These are phyloP conservation scores for Platerodrilus igneus DNA, from an alignment of 2,888 invertebrate genomes.

Conservation along the genomic window DNA sequence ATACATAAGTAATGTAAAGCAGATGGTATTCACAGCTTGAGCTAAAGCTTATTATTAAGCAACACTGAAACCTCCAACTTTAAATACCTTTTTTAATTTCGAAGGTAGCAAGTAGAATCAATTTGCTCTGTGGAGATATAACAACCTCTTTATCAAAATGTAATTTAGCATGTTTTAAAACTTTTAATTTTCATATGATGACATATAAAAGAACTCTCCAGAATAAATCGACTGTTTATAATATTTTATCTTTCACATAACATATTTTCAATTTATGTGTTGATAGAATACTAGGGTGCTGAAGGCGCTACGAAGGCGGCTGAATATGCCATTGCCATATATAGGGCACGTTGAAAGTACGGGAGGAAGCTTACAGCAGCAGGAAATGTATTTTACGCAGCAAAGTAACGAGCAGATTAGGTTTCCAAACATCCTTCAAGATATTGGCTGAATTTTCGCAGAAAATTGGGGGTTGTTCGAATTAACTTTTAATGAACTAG, in stretches of 20 bases:
- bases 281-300: constrained; percentile 22
- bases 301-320: constrained; percentile 18
- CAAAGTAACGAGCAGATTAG: constrained; percentile 25
- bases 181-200: constrained; percentile 16
- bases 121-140: too few species aligned
- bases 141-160: too few species aligned
- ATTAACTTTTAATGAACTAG: too few species aligned
- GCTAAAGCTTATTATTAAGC: too few species aligned
- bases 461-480: too few species aligned
- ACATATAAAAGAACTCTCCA: constrained; percentile 17
- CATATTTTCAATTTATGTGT: constrained; percentile 31
- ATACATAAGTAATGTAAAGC: too few species aligned
- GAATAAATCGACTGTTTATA: constrained; percentile 27
- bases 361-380: constrained; percentile 22
- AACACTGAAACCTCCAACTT: too few species aligned
- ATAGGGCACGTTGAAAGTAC: constrained; percentile 20
- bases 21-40: too few species aligned
- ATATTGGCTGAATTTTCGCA: constrained; percentile 24
- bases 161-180: too few species aligned
- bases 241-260: constrained; percentile 29
- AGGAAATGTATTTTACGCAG: constrained; percentile 26
- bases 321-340: constrained; percentile 20
- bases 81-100: too few species aligned
- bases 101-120: too few species aligned
- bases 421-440: constrained; percentile 22